Percentiles rank a stretch among this genome's conserved stretches.
Conservation (phyloP, 2,113 vertebrate genomes). For the Macquaria ambigua region DNA sequence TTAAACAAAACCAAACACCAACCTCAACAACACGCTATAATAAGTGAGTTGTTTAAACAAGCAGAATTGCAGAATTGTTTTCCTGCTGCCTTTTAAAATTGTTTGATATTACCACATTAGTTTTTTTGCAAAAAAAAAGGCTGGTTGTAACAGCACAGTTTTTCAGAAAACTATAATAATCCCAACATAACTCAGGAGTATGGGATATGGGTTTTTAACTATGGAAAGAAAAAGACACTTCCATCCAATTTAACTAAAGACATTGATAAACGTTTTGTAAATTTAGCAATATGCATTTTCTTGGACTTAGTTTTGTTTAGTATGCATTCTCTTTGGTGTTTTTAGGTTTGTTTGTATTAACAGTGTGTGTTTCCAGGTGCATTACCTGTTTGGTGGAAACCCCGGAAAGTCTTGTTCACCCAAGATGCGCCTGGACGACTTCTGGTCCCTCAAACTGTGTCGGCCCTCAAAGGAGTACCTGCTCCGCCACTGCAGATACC, state of each 20-base stretch:
- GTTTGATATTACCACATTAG: no score
- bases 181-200: background rate
- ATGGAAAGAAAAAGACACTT: background rate
- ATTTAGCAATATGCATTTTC: background rate
- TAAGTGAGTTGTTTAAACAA: no score
- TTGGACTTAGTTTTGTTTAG: background rate
- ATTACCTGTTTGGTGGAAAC: constrained; percentile 99
- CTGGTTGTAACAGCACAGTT: background rate
- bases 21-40: no score
- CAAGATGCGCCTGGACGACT: constrained; percentile 99
- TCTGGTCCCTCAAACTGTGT: constrained; percentile 98
- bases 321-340: background rate
- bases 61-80: no score
- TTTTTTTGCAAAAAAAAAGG: background rate
- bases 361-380: constrained; percentile 86
- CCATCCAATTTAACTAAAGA: background rate
- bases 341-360: background rate
- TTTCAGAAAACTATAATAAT: background rate
- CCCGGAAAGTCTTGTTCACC: constrained; percentile 98
- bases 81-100: no score
- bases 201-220: background rate
- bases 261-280: background rate
- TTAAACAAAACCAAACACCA: no score
- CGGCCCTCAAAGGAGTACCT: constrained; percentile 98
- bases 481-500: constrained; percentile 98